These are phyloP conservation scores for Meganola albula DNA, from an alignment of 2,888 invertebrate species.

Conservation along the genomic window DNA sequence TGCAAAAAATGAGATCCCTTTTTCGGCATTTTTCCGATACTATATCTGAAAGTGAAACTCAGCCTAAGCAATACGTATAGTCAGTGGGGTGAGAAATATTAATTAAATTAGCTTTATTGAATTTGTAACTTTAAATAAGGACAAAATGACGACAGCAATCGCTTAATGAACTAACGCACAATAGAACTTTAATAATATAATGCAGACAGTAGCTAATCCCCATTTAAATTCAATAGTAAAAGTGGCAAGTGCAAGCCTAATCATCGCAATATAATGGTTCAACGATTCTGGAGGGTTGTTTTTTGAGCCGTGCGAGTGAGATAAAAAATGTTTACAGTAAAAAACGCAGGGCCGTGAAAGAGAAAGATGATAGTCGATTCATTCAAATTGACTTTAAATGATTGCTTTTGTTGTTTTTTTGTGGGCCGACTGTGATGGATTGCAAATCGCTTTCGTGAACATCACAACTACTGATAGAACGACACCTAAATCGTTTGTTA, in stretches of 20 bases:
- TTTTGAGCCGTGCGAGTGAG: constrained; percentile 51
- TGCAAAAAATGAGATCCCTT: constrained; percentile 29
- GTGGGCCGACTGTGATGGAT: constrained; percentile 69
- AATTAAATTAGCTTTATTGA: constrained; percentile 4
- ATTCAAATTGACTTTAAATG: constrained; percentile 76
- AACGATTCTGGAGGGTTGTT: constrained; percentile 54
- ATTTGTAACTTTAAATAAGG: constrained; percentile 36
- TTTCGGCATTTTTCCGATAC: constrained; percentile 20
- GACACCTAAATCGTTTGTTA: no score
- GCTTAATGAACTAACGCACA: constrained; percentile 68
- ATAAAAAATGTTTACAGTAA: constrained; percentile 27
- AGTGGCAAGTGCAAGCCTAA: constrained; percentile 72
- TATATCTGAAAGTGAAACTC: constrained; percentile 1
- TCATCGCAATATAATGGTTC: constrained; percentile 77
- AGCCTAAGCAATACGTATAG: constrained; percentile 1
- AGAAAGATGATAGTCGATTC: constrained; percentile 44
- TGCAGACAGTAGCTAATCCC: constrained; percentile 67
- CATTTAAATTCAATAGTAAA: constrained; percentile 74
- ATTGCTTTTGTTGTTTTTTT: constrained; percentile 63
- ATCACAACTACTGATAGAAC: no score
- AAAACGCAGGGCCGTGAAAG: constrained; percentile 29
- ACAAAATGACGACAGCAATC: constrained; percentile 52
- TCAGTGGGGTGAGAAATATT: background rate
- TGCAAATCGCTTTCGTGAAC: constrained; percentile 54
- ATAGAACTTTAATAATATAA: constrained; percentile 71